Base-by-base conservation (phyloP, 2,797 vertebrate species). In the Mus minutoides region DNA sequence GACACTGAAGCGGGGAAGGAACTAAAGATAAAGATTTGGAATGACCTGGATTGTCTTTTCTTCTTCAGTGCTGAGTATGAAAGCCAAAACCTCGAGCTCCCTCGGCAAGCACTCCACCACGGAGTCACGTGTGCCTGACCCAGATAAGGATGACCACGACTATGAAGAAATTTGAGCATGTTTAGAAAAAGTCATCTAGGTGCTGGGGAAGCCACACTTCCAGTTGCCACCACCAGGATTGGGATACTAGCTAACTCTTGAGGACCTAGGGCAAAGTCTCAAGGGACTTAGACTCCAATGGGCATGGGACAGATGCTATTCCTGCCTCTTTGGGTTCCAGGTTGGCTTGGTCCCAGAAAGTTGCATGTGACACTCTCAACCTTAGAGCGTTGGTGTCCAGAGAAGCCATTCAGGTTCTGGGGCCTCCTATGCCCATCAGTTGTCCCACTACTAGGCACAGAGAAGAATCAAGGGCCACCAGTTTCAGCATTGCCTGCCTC, bases 131-230 rank as follows among this genome's bases (percentile, higher is more conserved):
- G 21, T 71, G 56, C 56, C 69, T 43, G 56, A n/a, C 89, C 1
- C 24, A 96, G 94, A 88, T 43, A 10, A 16, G 0, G 71, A 89
- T 21, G 90, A 97, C 0, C 98, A 99, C 0, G 98, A 99, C 92
- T 99, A 99, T 0, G 99, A 99, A 98, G 88, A 73, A 3, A 8
- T 99, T 98, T 0, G 98, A 95, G 1, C 2, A 94, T 8, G 9
- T 99, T 34, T 96, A 46, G 64, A 97, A 91, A 17, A 69, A 69
- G 17, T 98, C 43, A 34, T 98, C 76, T 97, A 88, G 76, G 94
- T 31, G 10, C 90, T 95, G 11, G 95, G 98, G 46, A 98, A 98
- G 88, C 93, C 4, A 0, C 97, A 43, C n/a, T 95, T 82, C 96
- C 95, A 98, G 97, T 94, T 98, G 97, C 83, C 49, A 69, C 69